Evolutionary conservation across 2,888 invertebrate genomes (phyloP).

Genomic region (Chrysolina oricalcia): DNA sequence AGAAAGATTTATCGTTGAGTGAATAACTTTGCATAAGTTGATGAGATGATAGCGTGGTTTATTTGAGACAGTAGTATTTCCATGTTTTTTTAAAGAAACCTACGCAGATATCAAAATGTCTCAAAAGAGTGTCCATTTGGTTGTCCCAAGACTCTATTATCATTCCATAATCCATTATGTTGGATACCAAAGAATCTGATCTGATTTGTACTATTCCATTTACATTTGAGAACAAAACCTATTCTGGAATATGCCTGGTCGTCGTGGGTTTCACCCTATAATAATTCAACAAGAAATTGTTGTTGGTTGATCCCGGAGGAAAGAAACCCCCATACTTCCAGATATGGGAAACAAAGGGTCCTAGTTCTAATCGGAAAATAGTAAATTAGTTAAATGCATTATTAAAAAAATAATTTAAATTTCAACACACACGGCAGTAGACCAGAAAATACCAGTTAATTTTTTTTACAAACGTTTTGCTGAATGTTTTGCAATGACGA

Average conservation of each 20-base stretch:
- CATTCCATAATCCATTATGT: no score
- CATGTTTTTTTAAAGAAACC: no score
- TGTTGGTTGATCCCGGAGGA: slow-evolving; percentile 12
- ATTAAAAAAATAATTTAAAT: slow-evolving; percentile 64
- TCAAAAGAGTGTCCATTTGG: no score
- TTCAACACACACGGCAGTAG: slow-evolving; percentile 70
- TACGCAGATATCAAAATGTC: no score
- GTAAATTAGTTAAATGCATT: slow-evolving; percentile 59
- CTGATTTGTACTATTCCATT: not conserved
- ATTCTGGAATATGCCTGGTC: slow-evolving; percentile 29
- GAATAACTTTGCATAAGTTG: no score
- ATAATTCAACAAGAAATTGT: not conserved
- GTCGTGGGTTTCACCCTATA: slow-evolving; percentile 37
- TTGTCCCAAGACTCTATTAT: no score
- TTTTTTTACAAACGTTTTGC: slow-evolving; percentile 39
- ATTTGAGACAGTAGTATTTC: no score
- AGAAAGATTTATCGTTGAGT: no score
- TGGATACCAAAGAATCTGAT: not conserved
- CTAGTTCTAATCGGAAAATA: slow-evolving; percentile 49
- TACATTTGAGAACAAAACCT: slow-evolving; percentile 1
- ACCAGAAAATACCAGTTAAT: slow-evolving; percentile 50
- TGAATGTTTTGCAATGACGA: slow-evolving; percentile 48
- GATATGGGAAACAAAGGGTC: slow-evolving; percentile 21
- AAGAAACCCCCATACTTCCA: slow-evolving; percentile 45
- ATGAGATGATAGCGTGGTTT: no score